phyloP scores from a whole-genome alignment of 2,888 invertebrate genomes.

The Tipula confusa region DNA sequence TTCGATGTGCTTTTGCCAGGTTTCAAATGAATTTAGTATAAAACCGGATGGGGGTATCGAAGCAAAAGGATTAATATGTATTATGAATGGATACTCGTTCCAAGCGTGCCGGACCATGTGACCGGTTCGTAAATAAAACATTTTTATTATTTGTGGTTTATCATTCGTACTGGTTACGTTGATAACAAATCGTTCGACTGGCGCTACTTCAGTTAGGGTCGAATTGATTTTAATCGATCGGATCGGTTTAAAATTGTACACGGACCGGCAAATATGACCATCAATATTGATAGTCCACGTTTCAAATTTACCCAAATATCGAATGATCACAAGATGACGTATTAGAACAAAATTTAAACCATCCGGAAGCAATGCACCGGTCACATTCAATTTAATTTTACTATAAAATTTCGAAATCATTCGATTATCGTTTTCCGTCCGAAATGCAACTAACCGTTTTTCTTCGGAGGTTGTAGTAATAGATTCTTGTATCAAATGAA shows the following conservation, averaged over 20 bases:
- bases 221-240: neutral
- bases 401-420: neutral
- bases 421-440: neutral
- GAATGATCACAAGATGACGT: slow-evolving; percentile 42
- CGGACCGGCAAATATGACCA: slow-evolving; percentile 36
- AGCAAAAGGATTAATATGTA: slow-evolving; percentile 33
- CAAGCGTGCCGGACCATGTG: slow-evolving; percentile 34
- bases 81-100: slow-evolving; percentile 32
- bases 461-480: neutral
- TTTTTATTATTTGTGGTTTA: slow-evolving; percentile 33
- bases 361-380: slow-evolving; percentile 42
- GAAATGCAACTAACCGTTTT: slow-evolving; percentile 26
- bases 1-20: slow-evolving; percentile 34
- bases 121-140: slow-evolving; percentile 33
- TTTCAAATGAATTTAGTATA: neutral
- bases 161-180: neutral
- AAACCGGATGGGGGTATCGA: slow-evolving; percentile 27
- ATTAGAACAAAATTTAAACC: slow-evolving; percentile 44
- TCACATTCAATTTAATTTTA: slow-evolving; percentile 5
- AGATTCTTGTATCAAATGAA: slow-evolving; percentile 20
- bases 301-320: slow-evolving; percentile 41
- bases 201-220: neutral
- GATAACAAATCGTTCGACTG: no score
- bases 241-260: neutral
- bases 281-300: slow-evolving; percentile 43